Conservation (phyloP, 1,140 invertebrate species). For the Ceratina japonica region DNA sequence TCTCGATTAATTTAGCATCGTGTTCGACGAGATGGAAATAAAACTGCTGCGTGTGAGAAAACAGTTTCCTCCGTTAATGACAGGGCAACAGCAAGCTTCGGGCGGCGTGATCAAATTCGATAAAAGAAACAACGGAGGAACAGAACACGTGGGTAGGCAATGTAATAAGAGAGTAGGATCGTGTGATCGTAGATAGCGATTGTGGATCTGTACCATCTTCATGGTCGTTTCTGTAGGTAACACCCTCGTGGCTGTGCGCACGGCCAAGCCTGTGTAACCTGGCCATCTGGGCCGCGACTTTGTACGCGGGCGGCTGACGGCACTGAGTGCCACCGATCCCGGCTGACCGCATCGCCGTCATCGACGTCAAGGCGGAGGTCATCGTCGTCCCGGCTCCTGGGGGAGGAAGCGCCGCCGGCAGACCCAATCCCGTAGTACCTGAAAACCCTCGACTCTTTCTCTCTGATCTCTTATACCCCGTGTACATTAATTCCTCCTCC, state of each 20-base stretch:
- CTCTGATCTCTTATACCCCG: slow-evolving; percentile 30
- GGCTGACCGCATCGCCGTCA: slow-evolving; percentile 61
- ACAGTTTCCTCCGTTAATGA: neutral
- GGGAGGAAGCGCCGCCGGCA: slow-evolving; percentile 71
- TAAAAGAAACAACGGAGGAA: slow-evolving; percentile 8
- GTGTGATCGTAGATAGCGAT: slow-evolving; percentile 49
- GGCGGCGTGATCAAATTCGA: neutral
- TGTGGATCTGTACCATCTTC: slow-evolving; percentile 85
- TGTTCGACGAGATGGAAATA: no score
- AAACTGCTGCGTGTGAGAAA: no score
- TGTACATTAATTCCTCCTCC: no score
- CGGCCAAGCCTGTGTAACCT: slow-evolving; percentile 87
- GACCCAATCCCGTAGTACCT: slow-evolving; percentile 73
- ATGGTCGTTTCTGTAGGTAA: slow-evolving; percentile 83
- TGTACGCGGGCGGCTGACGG: slow-evolving; percentile 86
- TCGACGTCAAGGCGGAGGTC: slow-evolving; percentile 55
- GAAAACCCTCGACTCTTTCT: slow-evolving; percentile 77
- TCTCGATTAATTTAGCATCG: no score
- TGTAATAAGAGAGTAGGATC: slow-evolving; percentile 6
- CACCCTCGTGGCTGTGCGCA: slow-evolving; percentile 92
- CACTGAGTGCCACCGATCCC: slow-evolving; percentile 68
- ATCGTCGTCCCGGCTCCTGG: slow-evolving; percentile 61
- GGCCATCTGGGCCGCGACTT: slow-evolving; percentile 89
- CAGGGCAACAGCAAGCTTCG: slow-evolving; percentile 15
- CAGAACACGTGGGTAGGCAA: slow-evolving; percentile 19